A percentile compares a stretch with the other conserved stretches of the same genome.
Conservation (phyloP, 2,888 invertebrate species). For the Tetramorium bicarinatum region DNA sequence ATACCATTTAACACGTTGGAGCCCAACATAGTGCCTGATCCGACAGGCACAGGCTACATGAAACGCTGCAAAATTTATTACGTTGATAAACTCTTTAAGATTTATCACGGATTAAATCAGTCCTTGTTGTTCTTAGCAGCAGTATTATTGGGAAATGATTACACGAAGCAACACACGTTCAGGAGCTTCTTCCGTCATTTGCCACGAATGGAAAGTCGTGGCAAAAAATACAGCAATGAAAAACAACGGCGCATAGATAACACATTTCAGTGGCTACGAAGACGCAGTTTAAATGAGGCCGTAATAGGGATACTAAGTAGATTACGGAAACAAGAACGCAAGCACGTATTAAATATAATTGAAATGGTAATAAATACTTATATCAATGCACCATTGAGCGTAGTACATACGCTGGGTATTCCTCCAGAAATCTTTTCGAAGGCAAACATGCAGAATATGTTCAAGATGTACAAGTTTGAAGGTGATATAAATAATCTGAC, state of each 20-base stretch:
- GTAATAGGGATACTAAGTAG: conserved; percentile 90
- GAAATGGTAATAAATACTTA: conserved; percentile 90
- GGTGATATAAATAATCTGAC: conserved; percentile 72
- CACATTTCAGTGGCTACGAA: conserved; percentile 92
- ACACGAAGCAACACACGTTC: conserved; percentile 90
- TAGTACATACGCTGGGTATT: conserved; percentile 88
- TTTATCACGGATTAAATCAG: conserved; percentile 90
- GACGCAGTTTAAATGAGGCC: conserved; percentile 91
- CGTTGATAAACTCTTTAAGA: conserved; percentile 90
- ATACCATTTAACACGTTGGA: conserved; percentile 92
- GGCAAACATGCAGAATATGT: conserved; percentile 41
- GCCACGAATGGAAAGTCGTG: conserved; percentile 82
- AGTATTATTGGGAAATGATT: conserved; percentile 96
- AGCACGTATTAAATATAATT: conserved; percentile 88
- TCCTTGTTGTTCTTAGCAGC: conserved; percentile 93
- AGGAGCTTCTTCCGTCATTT: conserved; percentile 90
- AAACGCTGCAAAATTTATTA: conserved; percentile 91
- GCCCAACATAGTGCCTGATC: conserved; percentile 82
- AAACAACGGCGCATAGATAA: conserved; percentile 91
- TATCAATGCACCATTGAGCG: conserved; percentile 88
- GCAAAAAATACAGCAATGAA: conserved; percentile 86
- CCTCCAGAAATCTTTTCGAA: conserved; percentile 62
- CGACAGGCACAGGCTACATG: conserved; percentile 82
- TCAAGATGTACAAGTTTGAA: conserved; percentile 75
- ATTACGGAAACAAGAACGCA: conserved; percentile 88